Base-by-base conservation (phyloP, 2,888 invertebrate genomes). In the Colletes collaris region DNA sequence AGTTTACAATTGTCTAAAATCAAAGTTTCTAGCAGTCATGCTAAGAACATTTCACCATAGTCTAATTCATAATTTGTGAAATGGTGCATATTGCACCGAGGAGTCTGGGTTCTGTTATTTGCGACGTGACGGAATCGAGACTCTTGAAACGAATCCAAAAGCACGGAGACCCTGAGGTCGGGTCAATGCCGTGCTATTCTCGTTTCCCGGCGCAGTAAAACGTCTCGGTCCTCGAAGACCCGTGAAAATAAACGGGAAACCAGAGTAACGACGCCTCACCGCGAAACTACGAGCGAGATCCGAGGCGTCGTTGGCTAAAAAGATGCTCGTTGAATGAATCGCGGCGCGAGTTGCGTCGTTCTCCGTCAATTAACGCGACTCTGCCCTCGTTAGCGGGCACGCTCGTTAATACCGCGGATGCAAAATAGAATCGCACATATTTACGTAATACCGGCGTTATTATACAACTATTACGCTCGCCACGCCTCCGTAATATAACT, bases 181-280 rank as follows among this genome's bases (percentile, higher is more conserved):
- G 90, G 88, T 91, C 91, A 91, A 88, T 91, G 91, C 88, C 90
- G 74, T 64, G 84, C 87, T 90, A 90, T 89, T 89, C 85, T 87
- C 63, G 58, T 76, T 73, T 37, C 53, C 19, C 19, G 67, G 10
- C 55, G 52, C 44, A 5, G 10, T 64, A 46, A 35, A 62, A 44
- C 53, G 35, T n/a, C 27, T 27, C 27, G 10, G 35, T n/a, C 13
- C 46, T 27, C 27, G 27, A 50, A 64, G 60, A 66, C 19, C 4
- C 60, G 60, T 11, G 46, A 19, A 46, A 62, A 49, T 62, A 11
- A 27, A 19, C 27, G 19, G 27, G 27, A 49, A 27, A 49, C 16
- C 46, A 16, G 44, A 8, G 8, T 8, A 46, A 46, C 40, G 7
- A 46, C 4, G 6, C 40, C 40, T 3, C 27, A 2, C 27, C 27